phyloP scores from a whole-genome alignment of 2,113 vertebrate species.

The Poecile atricapillus region DNA sequence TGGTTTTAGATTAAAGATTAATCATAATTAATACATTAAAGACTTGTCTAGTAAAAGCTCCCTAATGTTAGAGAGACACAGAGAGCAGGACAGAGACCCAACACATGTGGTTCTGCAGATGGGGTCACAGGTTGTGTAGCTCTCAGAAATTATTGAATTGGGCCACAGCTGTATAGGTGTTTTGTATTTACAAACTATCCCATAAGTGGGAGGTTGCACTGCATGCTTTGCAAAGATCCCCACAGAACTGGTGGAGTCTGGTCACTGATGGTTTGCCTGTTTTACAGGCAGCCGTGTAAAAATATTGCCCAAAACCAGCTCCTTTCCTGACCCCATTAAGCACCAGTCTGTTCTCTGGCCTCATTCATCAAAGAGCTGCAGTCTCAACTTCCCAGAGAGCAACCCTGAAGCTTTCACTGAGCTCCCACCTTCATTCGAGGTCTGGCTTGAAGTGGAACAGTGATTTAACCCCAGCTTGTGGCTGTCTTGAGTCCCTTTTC shows the following conservation, averaged over 20 bases:
- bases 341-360: neutral
- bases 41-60: conserved; percentile 9
- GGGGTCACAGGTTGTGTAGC: neutral
- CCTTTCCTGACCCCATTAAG: neutral
- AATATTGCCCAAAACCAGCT: neutral
- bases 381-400: neutral
- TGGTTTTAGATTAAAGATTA: conserved; percentile 26
- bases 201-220: neutral
- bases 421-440: neutral
- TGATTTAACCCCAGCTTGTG: neutral
- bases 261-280: fast-evolving
- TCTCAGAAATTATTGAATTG: neutral
- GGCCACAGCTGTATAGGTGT: neutral
- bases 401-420: neutral
- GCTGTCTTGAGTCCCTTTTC: neutral
- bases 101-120: fast-evolving
- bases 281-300: neutral
- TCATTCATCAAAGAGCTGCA: neutral
- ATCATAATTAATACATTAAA: neutral
- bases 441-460: neutral
- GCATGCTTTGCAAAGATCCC: neutral
- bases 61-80: neutral
- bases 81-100: neutral
- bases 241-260: neutral
- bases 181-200: neutral